Conservation (phyloP, 2,113 vertebrate species). For the Notothenia rossii region DNA sequence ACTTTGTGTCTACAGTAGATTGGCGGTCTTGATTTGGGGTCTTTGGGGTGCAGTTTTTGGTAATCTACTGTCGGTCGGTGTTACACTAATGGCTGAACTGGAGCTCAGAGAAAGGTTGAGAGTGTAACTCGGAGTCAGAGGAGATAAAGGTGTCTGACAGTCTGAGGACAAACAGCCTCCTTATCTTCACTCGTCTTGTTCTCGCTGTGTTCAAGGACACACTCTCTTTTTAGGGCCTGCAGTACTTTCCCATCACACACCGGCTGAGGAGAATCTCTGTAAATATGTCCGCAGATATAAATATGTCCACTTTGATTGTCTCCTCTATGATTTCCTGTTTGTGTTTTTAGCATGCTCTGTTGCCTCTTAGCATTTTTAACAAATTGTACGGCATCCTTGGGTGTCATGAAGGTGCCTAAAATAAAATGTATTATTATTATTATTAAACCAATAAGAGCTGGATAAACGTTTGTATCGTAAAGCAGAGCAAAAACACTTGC, state of each 20-base stretch:
- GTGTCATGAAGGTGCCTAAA: no score
- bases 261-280: conserved; percentile 27
- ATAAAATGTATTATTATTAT: not conserved
- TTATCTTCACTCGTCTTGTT: conserved; percentile 69
- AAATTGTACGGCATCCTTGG: no score
- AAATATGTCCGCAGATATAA: not conserved
- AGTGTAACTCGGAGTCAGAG: conserved; percentile 47
- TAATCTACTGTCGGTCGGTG: conserved; percentile 14
- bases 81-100: conserved; percentile 31
- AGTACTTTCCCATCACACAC: conserved; percentile 78
- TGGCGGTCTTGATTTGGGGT: conserved; percentile 7
- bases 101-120: conserved; percentile 16
- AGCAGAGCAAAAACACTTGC: no score
- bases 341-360: no score
- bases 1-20: not conserved
- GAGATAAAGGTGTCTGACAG: conserved; percentile 45
- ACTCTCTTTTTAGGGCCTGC: conserved; percentile 19
- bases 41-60: not conserved
- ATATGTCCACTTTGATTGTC: no score
- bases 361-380: no score
- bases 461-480: no score
- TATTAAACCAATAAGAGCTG: not conserved
- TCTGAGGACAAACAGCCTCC: conserved; percentile 58
- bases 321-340: no score
- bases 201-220: conserved; percentile 47